Percentiles rank a stretch among this genome's conserved stretches.
These are phyloP conservation scores for Strix uralensis DNA, from an alignment of 2,113 vertebrate genomes.

Conservation along the genomic window DNA sequence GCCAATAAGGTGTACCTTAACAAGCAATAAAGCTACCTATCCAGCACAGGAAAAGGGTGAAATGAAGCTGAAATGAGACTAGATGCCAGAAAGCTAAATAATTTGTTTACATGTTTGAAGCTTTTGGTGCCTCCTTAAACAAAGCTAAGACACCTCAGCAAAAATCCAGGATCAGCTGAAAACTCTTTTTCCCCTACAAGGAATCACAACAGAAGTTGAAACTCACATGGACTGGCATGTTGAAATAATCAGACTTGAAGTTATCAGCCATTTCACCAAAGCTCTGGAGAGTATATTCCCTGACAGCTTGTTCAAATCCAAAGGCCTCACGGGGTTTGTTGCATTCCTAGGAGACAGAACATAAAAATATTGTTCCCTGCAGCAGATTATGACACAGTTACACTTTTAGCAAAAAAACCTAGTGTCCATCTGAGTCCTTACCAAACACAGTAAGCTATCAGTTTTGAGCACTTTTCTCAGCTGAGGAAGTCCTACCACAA, in stretches of 20 bases:
- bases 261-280: constrained; percentile 99
- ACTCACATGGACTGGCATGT: constrained; percentile 99
- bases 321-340: constrained; percentile 97
- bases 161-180: not conserved
- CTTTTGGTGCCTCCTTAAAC: not conserved
- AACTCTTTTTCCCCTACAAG: not conserved
- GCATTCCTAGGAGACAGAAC: constrained; percentile 84
- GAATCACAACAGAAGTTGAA: not conserved
- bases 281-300: constrained; percentile 94
- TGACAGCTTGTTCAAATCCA: constrained; percentile 95
- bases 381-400: not conserved
- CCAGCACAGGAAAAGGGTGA: not conserved
- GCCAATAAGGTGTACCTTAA: not conserved
- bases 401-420: not conserved
- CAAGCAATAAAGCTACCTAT: not conserved
- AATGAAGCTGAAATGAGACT: not conserved
- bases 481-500: not conserved
- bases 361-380: not conserved
- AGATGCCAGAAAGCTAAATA: not conserved
- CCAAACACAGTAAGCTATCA: not conserved
- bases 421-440: not conserved
- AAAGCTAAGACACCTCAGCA: not conserved
- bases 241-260: constrained; percentile 99
- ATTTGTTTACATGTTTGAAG: constrained; percentile 4
- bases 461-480: not conserved